These are phyloP conservation scores for Uria lomvia DNA, from an alignment of 2,113 vertebrate genomes.

Conservation along the genomic window DNA sequence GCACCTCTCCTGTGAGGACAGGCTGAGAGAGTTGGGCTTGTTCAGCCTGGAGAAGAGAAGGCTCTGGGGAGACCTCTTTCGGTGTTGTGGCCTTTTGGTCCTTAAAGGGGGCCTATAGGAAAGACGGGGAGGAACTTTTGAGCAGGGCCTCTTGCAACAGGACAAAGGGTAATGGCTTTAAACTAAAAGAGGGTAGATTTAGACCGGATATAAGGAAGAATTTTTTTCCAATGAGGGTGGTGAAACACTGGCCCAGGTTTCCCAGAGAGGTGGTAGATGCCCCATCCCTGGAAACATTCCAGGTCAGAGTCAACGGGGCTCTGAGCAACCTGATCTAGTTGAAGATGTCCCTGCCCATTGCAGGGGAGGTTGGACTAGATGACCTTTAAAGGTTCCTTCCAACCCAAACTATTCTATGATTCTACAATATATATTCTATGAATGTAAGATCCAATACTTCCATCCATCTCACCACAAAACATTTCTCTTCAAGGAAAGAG, in stretches of 20 bases:
- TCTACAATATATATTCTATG: not conserved
- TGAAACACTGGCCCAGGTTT: not conserved
- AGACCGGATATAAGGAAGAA: not conserved
- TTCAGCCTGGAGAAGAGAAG: not conserved
- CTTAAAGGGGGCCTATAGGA: not conserved
- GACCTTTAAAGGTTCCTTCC: not conserved
- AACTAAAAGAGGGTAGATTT: not conserved
- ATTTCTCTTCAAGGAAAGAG: not conserved
- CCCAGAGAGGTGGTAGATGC: not conserved
- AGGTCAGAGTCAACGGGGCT: not conserved
- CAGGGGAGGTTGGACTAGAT: not conserved
- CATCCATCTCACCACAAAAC: not conserved
- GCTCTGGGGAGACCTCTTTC: not conserved
- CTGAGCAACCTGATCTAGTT: not conserved
- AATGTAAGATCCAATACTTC: not conserved
- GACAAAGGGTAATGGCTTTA: not conserved
- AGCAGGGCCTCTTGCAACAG: not conserved
- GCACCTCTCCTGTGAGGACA: not conserved
- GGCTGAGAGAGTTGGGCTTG: not conserved
- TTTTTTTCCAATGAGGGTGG: not conserved
- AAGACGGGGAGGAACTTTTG: not conserved
- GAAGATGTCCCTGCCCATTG: not conserved
- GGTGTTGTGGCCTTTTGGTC: not conserved
- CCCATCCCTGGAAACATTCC: not conserved
- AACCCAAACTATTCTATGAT: not conserved